Base-by-base conservation (phyloP, 2,888 invertebrate genomes). In the Arrhopalites spinosus region DNA sequence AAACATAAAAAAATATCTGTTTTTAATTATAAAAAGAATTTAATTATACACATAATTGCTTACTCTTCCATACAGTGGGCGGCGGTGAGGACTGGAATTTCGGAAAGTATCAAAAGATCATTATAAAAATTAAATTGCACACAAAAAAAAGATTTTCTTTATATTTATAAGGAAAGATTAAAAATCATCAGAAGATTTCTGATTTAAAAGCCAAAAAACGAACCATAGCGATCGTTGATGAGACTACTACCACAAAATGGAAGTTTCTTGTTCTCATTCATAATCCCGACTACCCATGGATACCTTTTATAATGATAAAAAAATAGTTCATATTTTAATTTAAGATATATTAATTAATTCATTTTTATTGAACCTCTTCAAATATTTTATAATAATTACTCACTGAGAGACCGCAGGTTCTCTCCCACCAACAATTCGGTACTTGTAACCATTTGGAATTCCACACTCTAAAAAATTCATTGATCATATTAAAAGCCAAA, bases 221-320 rank as follows among this genome's bases (percentile, higher is more conserved):
- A 7, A 36, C 36, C 36, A 36, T 92, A 92, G 61, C 80, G 50
- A 84, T 91, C 91, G 84, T 90, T 92, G 82, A 84, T 83, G 79
- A 94, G 88, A 86, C 93, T 92, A 64, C 93, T 94, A 17, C 94
- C 95, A 84, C 95, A 95, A 86, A 94, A 95, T 87, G 95, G 83
- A 3, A 81, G 67, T 69, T 69, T 75, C 64, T 78, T 78, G 23
- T 69, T 77, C 53, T 64, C 76, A 27, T 78, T 77, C 30, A 82
- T 23, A 73, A 83, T 78, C 25, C 80, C 83, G n/a, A 79, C 73
- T 25, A 80, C 81, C 83, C 83, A 83, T 11, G 81, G 81, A 73
- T 82, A 83, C 36, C 36, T 36, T 7, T 36, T 3, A 36, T 7
- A 36, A 11, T 36, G 36, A 36, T 36, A 11, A 36, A 3, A 3